Evolutionary conservation across 2,888 invertebrate species (phyloP).

Genomic region (Chloroclysta siterata): DNA sequence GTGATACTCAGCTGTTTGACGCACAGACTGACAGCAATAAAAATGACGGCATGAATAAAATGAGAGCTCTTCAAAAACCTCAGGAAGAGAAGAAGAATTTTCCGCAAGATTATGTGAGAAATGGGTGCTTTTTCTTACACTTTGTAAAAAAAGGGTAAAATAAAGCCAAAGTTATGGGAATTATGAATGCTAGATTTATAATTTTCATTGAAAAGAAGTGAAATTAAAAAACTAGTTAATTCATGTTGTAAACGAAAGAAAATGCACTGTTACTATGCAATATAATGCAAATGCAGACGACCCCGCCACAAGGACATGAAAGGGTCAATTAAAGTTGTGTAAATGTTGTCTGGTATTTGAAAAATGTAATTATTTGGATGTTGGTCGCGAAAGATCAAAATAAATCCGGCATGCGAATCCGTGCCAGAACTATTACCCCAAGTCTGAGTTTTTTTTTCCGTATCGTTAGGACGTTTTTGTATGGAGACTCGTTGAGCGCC

Average conservation of each 20-base stretch:
- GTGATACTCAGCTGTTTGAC: not conserved
- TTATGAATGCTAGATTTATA: no score
- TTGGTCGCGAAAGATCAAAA: constrained; percentile 66
- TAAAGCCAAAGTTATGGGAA: no score
- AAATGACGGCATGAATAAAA: not conserved
- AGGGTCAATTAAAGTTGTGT: constrained; percentile 46
- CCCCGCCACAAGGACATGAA: constrained; percentile 3
- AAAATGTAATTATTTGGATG: constrained; percentile 73
- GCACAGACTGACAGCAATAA: not conserved
- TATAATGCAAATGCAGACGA: not conserved
- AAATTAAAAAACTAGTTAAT: no score
- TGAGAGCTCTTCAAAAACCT: no score
- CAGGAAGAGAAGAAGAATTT: no score
- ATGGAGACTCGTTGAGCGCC: no score
- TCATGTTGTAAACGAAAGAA: not conserved
- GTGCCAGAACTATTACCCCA: constrained; percentile 55
- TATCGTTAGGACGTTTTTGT: no score
- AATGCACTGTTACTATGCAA: constrained; percentile 15
- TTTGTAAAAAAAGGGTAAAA: no score
- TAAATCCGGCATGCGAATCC: constrained; percentile 64
- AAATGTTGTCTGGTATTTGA: constrained; percentile 73
- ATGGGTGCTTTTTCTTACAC: no score
- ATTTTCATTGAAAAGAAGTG: no score
- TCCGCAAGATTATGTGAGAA: no score
- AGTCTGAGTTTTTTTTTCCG: no score